Evolutionary conservation across 2,113 vertebrate species (phyloP), one percentile per base, ranked within the genome.

Genomic region (Chaetorhynchus papuensis): DNA sequence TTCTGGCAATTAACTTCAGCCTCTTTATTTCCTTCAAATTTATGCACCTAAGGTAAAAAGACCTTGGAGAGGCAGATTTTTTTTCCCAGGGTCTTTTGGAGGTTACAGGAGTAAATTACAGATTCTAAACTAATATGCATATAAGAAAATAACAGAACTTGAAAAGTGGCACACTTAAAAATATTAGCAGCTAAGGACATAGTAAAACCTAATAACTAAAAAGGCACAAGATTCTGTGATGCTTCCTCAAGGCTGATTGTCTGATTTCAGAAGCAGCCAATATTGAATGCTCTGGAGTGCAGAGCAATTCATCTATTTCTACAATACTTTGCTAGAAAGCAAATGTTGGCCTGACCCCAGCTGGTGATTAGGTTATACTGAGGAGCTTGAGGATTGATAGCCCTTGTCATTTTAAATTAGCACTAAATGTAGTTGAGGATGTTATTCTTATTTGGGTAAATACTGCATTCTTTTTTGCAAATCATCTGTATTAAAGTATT

Each of bases 311-410:
- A 95, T 96, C 93, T 88, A 86, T 85, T 95, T 94, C 91, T 90
- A 66, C 87, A 93, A 68, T 89, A 71, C 81, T 87, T 66, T 42
- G 27, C 91, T 90, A 64, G 86, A 90, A 96, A 94, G 93, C 87
- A 95, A 96, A 97, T 94, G 94, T 95, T 96, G 93, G 91, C 95
- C 95, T 97, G 96, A 97, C 96, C 94, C 93, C 95, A 97, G 81
- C 94, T 97, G 96, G 96, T 83, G 87, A 97, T 96, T 93, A 93
- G 93, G 89, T 94, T 97, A 95, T 93, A 96, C 70, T 93, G 95
- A 96, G 90, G 71, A 82, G 28, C 64, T 3, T 90, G 78, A 96
- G 78, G 91, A 97, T 95, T 96, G 93, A 97, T 96, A 93, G 90
- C 78, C 89, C 87, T 66, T 93, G 96, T 95, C 96, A 89, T 94